Evolutionary conservation across 2,797 vertebrate genomes (phyloP), one percentile per base, ranked within the genome.

Genomic region (Phataginus tetradactyla): DNA sequence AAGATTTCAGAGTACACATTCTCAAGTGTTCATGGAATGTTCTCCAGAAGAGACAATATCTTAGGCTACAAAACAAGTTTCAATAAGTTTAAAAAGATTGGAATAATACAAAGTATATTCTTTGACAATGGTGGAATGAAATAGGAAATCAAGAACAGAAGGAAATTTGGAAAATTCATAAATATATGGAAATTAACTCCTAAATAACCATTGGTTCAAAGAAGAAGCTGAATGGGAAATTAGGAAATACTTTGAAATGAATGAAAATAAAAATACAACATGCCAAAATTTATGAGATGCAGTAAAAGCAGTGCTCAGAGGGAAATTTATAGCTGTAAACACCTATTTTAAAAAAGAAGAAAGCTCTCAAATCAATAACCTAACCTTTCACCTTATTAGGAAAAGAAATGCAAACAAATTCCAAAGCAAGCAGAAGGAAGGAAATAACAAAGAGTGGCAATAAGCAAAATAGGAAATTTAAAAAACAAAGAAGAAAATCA

Each of bases 91-190:
- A 59, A 86, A 81, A 95, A 72, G 42, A 55, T 69, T n/a, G 57
- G 92, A 85, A 64, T 74, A 21, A 78, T 59, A 75, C 45, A 86
- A 72, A 59, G 15, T 66, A 39, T 72, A 27, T 64, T 93, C 25
- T 93, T 66, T 90, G 69, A 77, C 20, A 74, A 81, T 37, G 49
- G 49, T 42, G 21, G 51, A 92, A 85, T 81, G 45, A 93, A 93
- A 84, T 34, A 57, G 53, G 61, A 93, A 95, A 69, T 85, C 21
- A 92, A 79, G 25, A 96, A 34, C 64, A 61, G 59, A 79, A 91
- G 23, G 49, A 94, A 92, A 87, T 96, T 84, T 93, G 20, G 49
- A 89, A 84, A 96, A 84, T 29, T 91, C 49, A 84, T 80, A 83
- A 92, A 69, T 69, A 79, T n/a, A 45, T 95, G 69, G 29, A 21